These are phyloP conservation scores for Parthenolecanium corni DNA, from an alignment of 2,888 invertebrate species.

Conservation along the genomic window DNA sequence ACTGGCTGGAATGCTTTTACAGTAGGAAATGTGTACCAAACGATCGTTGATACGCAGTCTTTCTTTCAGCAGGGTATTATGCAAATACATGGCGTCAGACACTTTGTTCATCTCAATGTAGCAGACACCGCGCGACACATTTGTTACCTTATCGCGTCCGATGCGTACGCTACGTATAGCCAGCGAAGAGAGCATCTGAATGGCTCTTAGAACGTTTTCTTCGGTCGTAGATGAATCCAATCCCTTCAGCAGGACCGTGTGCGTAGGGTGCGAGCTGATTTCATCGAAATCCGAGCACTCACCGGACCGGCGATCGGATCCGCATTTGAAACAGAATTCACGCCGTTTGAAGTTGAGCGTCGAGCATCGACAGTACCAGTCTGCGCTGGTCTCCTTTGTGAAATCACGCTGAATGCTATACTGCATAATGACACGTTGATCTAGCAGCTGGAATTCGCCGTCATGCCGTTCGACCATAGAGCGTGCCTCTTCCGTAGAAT, in stretches of 20 bases:
- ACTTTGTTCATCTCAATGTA: constrained; percentile 71
- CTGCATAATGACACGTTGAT: constrained; percentile 60
- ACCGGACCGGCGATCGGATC: constrained; percentile 72
- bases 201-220: constrained; percentile 71
- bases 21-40: constrained; percentile 46
- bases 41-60: constrained; percentile 49
- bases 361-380: constrained; percentile 62
- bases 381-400: constrained; percentile 34
- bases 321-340: constrained; percentile 88
- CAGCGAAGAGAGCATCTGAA: constrained; percentile 62
- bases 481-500: constrained; percentile 72
- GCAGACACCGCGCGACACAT: constrained; percentile 68
- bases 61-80: constrained; percentile 53
- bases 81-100: constrained; percentile 68
- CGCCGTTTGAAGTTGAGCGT: constrained; percentile 92
- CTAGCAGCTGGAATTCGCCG: constrained; percentile 60
- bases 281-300: constrained; percentile 77
- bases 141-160: constrained; percentile 71
- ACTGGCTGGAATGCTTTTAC: constrained; percentile 38
- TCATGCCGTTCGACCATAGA: constrained; percentile 87
- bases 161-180: constrained; percentile 75
- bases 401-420: constrained; percentile 55
- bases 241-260: constrained; percentile 67
- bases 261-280: constrained; percentile 69
- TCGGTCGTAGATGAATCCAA: constrained; percentile 88